Evolutionary conservation across 2,888 invertebrate species (phyloP).

Genomic region (Arrhopalites spinosus): DNA sequence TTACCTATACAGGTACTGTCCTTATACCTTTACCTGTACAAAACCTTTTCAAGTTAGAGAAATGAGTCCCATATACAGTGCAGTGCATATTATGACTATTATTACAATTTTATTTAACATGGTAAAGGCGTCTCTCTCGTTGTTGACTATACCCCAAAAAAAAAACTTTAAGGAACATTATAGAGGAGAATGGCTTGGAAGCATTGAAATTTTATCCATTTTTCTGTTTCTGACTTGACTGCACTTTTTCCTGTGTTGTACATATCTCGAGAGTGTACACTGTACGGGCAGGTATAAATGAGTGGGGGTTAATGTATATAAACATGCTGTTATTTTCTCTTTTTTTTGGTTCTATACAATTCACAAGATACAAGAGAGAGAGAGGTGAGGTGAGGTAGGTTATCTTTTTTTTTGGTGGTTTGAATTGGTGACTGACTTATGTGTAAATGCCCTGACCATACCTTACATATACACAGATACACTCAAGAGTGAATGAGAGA

Average conservation of each 20-base stretch:
- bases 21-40: too few species aligned
- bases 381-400: slow-evolving; percentile 4
- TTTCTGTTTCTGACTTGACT: not conserved
- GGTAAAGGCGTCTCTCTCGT: slow-evolving; percentile 3
- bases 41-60: too few species aligned
- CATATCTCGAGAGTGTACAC: not conserved
- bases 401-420: too few species aligned
- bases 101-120: not conserved
- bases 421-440: not conserved
- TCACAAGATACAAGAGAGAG: not conserved
- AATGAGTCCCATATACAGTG: too few species aligned
- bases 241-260: not conserved
- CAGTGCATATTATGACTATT: too few species aligned
- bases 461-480: too few species aligned
- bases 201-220: not conserved
- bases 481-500: too few species aligned
- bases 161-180: not conserved
- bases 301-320: not conserved
- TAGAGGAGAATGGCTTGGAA: not conserved
- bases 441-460: not conserved
- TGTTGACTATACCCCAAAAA: not conserved
- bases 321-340: not conserved
- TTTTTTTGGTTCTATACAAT: not conserved
- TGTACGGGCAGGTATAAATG: not conserved
- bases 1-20: too few species aligned